Evolutionary conservation across 30 jellyfish, hydroid and myxozoan species (phyloP), one percentile per base, ranked within the genome.

Genomic region (Chrysaora quinquecirrha): DNA sequence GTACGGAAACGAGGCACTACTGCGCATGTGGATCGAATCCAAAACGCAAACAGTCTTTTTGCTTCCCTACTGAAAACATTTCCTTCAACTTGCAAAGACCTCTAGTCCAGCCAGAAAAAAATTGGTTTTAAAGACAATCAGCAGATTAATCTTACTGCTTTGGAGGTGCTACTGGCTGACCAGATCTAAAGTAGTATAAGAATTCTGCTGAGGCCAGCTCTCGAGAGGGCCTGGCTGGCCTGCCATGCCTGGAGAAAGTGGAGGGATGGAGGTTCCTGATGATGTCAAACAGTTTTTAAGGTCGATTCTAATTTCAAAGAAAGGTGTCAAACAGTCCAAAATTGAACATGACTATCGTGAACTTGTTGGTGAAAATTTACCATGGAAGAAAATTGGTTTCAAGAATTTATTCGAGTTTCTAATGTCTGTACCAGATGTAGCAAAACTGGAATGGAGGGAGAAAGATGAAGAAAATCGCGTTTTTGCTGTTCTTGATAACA

Each of bases 381-480:
- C 88, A 1, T 82, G 85, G 85, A 30, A 62, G 49, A 73, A 64
- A 68, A 78, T 65, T 23, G 96, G 96, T 16, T 91, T 84, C 70
- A 49, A 58, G 30, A 73, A 48, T 69, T 64, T 91, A 47, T 91
- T 30, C 64, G 96, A 85, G 32, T 81, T 91, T 46, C 78, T 91
- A 20, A 30, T 80, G 35, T 86, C 96, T 1, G 47, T 91, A 35
- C 94, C 94, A 49, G 98, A 91, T 25, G 94, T 91, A 43, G 90
- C 84, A 7, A 77, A 87, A 22, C 22, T 91, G 64, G 96, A 85
- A 38, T 91, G 82, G 68, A 65, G 91, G 1, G 78, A 61, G 24
- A 87, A 85, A 47, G 84, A 84, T 61, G 84, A 56, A 71, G 98
- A 91, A 50, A 91, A 91, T 60, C 75, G 87, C 7, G 90, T 91